Conservation (phyloP, 2,888 invertebrate species). For the Chymomyza fuscimana region DNA sequence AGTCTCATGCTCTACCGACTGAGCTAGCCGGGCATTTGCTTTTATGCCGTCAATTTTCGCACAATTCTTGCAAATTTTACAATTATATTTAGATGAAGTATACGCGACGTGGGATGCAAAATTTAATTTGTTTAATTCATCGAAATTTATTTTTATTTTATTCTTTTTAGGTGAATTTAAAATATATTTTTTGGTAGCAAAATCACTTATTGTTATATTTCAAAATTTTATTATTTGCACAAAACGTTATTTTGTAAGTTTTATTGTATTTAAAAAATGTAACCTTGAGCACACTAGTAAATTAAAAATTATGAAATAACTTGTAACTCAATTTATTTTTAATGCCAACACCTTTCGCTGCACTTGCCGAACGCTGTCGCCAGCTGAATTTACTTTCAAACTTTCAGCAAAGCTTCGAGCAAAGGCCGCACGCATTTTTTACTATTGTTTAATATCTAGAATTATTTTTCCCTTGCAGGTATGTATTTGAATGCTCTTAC, state of each 20-base stretch:
- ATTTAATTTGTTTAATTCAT: neutral
- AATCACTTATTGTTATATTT: no score
- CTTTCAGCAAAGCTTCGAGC: constrained; percentile 18
- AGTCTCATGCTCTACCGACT: constrained; percentile 80
- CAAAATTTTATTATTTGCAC: no score
- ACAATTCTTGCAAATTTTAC: neutral
- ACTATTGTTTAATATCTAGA: neutral
- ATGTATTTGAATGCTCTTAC: neutral
- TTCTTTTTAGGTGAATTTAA: no score
- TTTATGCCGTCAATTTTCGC: neutral
- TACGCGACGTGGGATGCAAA: neutral
- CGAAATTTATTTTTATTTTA: no score
- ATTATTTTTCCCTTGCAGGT: neutral
- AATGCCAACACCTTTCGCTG: constrained; percentile 59
- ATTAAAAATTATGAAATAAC: neutral
- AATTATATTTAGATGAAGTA: neutral
- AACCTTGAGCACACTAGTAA: neutral
- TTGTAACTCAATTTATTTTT: constrained; percentile 8
- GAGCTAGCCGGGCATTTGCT: constrained; percentile 79
- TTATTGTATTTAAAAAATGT: neutral
- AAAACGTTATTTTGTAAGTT: no score
- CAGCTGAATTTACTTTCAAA: constrained; percentile 37
- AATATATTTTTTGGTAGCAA: no score
- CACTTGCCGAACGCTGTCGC: constrained; percentile 10
- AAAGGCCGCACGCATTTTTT: neutral